A percentile compares a stretch with the other conserved stretches of the same genome.
Conservation (phyloP, 2,797 vertebrate genomes). For the Peromyscus eremicus region DNA sequence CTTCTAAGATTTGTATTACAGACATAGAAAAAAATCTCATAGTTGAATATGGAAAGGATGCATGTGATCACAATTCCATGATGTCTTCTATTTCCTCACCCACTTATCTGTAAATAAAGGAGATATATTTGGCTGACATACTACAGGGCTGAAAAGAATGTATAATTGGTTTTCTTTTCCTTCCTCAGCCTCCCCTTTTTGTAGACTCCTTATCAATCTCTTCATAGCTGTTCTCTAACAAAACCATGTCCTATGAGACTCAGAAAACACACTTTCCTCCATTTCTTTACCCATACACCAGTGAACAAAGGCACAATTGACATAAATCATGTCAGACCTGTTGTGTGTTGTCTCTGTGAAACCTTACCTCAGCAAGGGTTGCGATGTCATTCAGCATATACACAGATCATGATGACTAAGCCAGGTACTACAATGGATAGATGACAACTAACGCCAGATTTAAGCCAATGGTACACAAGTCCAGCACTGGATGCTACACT, state of each 20-base stretch:
- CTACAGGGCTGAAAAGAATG: conserved; percentile 24
- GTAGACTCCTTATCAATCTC: conserved; percentile 20
- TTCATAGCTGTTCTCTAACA: background rate
- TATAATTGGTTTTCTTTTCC: conserved; percentile 90
- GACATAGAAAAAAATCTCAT: background rate
- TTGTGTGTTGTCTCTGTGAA: too few species aligned
- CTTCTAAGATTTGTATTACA: background rate
- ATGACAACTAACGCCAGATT: background rate
- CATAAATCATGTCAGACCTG: background rate
- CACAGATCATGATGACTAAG: too few species aligned
- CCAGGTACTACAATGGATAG: background rate
- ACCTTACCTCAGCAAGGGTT: background rate
- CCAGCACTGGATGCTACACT: background rate
- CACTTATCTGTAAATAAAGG: background rate
- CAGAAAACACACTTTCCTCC: background rate
- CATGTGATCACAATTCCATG: too few species aligned
- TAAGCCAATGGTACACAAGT: background rate
- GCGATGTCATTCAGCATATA: background rate
- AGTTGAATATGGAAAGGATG: background rate
- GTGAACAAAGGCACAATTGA: background rate
- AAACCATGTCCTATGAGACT: background rate
- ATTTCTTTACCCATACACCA: too few species aligned
- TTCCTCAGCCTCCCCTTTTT: conserved; percentile 90
- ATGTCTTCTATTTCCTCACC: background rate
- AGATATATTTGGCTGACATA: background rate